phyloP scores from a whole-genome alignment of 2,113 vertebrate species.

The Pterocles burchelli region DNA sequence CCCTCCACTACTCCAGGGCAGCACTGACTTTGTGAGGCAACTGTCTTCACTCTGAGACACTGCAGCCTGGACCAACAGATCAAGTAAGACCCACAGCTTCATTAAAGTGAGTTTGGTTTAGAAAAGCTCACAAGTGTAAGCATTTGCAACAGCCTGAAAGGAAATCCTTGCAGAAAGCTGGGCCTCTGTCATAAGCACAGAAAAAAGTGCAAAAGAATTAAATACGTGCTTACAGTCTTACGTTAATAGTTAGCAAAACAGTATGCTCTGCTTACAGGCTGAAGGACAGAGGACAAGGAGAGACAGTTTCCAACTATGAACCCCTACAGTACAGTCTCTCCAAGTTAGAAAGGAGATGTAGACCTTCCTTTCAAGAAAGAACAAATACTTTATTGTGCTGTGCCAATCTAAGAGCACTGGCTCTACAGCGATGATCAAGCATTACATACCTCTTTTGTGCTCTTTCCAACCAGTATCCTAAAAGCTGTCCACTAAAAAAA shows the following conservation, averaged over 20 bases:
- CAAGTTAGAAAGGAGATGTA: not conserved
- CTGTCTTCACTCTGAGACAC: not conserved
- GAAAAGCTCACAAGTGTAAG: not conserved
- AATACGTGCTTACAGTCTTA: not conserved
- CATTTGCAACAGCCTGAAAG: not conserved
- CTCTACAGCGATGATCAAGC: not conserved
- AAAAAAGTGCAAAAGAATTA: not conserved
- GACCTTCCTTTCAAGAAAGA: not conserved
- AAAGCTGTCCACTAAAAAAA: not conserved
- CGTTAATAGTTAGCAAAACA: not conserved
- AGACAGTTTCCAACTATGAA: not conserved
- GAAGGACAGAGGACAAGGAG: not conserved
- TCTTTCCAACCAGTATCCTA: not conserved
- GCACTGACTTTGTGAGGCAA: constrained; percentile 25
- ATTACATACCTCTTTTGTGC: not conserved
- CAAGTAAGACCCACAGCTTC: not conserved
- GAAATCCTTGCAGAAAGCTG: not conserved
- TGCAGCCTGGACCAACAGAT: not conserved
- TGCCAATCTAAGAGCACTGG: not conserved
- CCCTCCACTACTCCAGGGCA: constrained; percentile 7
- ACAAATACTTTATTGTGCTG: not conserved
- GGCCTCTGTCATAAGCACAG: not conserved
- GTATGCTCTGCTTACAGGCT: not conserved
- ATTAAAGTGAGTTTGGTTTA: not conserved
- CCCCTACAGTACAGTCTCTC: not conserved